A percentile compares a stretch with the other conserved stretches of the same genome.
These are phyloP conservation scores for Crenuchus spilurus DNA, from an alignment of 2,797 vertebrate species.

Conservation along the genomic window DNA sequence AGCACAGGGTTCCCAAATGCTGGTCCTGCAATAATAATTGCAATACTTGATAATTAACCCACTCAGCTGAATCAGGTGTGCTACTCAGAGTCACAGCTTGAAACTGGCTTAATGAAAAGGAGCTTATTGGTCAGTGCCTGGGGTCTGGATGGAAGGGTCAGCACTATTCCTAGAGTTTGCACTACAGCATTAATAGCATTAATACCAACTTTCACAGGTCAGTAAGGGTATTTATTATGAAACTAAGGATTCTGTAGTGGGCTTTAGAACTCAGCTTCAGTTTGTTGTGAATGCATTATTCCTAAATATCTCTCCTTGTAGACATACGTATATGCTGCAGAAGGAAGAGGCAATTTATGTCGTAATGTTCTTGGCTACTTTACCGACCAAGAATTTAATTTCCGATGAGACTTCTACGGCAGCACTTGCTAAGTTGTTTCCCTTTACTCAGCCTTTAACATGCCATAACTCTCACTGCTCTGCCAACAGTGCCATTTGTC, in stretches of 20 bases:
- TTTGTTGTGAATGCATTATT: background rate
- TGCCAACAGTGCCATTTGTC: slow-evolving; percentile 14
- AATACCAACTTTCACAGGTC: background rate
- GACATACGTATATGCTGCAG: background rate
- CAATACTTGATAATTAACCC: background rate
- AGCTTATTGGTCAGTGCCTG: background rate
- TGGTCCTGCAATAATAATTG: background rate
- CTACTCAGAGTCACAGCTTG: background rate
- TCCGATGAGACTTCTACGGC: background rate
- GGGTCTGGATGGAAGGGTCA: too few species aligned
- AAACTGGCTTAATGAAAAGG: background rate
- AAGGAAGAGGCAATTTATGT: too few species aligned
- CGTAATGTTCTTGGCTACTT: background rate
- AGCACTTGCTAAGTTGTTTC: slow-evolving; percentile 1
- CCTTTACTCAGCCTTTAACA: slow-evolving; percentile 13
- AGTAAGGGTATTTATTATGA: background rate
- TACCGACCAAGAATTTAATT: slow-evolving; percentile 26
- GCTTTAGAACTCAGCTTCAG: background rate
- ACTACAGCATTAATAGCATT: too few species aligned
- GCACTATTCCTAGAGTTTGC: too few species aligned
- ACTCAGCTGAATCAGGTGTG: background rate
- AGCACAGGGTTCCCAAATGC: too few species aligned
- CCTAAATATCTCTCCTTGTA: background rate
- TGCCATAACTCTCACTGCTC: background rate
- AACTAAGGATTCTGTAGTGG: background rate